Percentiles rank a stretch among this genome's conserved stretches.
Evolutionary conservation across 2,888 invertebrate genomes (phyloP).

Genomic region (Eupithecia vulgata): DNA sequence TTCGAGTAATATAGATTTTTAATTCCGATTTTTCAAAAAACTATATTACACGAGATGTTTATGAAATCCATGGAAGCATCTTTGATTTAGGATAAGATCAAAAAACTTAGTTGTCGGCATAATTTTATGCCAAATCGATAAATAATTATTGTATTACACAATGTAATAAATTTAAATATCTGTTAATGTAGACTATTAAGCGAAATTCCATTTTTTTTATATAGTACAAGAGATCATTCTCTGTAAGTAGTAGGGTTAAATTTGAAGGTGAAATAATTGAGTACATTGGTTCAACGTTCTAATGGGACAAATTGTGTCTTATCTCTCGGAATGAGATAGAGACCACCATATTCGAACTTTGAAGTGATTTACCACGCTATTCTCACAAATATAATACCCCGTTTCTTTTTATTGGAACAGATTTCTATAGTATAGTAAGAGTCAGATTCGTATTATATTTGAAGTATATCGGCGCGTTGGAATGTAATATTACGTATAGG

Average conservation of each 20-base stretch:
- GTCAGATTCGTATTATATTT: slow-evolving; percentile 82
- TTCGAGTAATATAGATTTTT: not conserved
- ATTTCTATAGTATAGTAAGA: slow-evolving; percentile 72
- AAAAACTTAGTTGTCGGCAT: not conserved
- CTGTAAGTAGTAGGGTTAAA: slow-evolving; percentile 64
- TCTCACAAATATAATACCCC: slow-evolving; percentile 64
- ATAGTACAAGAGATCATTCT: slow-evolving; percentile 61
- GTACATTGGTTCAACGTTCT: slow-evolving; percentile 36
- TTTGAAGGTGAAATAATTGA: slow-evolving; percentile 60
- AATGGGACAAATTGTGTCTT: not conserved
- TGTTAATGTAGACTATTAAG: slow-evolving; percentile 54
- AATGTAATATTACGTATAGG: slow-evolving; percentile 66
- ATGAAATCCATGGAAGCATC: not conserved
- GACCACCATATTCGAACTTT: not conserved
- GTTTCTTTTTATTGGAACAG: slow-evolving; percentile 63
- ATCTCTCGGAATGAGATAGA: not conserved
- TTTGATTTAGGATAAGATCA: not conserved
- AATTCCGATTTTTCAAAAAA: not conserved
- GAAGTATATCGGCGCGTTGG: slow-evolving; percentile 72
- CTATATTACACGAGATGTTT: not conserved
- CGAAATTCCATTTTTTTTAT: slow-evolving; percentile 66
- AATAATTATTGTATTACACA: slow-evolving; percentile 38
- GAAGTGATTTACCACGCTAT: slow-evolving; percentile 49
- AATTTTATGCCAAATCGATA: slow-evolving; percentile 34
- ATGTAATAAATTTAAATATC: slow-evolving; percentile 49